These are phyloP conservation scores for Clarias laeviceps DNA, from an alignment of 2,797 vertebrate genomes.

Conservation along the genomic window DNA sequence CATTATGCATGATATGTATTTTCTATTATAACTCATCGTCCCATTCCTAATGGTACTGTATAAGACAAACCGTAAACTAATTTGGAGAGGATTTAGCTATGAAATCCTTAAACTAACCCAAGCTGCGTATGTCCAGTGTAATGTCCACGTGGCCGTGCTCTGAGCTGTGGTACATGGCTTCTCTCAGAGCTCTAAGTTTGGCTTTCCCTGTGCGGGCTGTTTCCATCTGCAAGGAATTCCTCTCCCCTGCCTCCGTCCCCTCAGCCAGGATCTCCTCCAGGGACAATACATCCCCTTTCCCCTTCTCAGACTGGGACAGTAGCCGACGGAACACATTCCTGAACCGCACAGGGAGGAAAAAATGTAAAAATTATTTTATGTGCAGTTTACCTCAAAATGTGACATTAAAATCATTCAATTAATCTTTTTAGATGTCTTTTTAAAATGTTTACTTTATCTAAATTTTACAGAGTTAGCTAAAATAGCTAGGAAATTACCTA, in stretches of 20 bases:
- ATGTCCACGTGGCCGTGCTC: constrained; percentile 97
- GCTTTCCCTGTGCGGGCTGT: constrained; percentile 89
- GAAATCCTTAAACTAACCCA: constrained; percentile 78
- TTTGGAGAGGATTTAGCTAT: background rate
- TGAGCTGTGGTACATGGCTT: constrained; percentile 97
- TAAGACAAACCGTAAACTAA: background rate
- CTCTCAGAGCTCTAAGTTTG: constrained; percentile 92
- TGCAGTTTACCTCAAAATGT: background rate
- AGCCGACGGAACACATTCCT: constrained; percentile 97
- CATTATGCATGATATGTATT: background rate
- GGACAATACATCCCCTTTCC: constrained; percentile 90
- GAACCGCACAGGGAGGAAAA: constrained; percentile 8
- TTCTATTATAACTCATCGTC: background rate
- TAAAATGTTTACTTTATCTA: background rate
- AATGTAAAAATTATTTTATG: background rate
- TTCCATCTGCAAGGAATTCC: constrained; percentile 81
- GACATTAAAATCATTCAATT: background rate
- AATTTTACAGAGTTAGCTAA: background rate
- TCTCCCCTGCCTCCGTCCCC: constrained; percentile 85
- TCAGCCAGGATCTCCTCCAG: constrained; percentile 98
- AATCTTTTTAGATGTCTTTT: background rate
- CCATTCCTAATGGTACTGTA: background rate
- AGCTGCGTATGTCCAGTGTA: constrained; percentile 93
- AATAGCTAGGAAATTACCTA: background rate
- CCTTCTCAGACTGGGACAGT: constrained; percentile 90